Percentiles rank a stretch among this genome's conserved stretches.
These are phyloP conservation scores for Omphaloscelis lunosa DNA, from an alignment of 2,888 invertebrate species.

Conservation along the genomic window DNA sequence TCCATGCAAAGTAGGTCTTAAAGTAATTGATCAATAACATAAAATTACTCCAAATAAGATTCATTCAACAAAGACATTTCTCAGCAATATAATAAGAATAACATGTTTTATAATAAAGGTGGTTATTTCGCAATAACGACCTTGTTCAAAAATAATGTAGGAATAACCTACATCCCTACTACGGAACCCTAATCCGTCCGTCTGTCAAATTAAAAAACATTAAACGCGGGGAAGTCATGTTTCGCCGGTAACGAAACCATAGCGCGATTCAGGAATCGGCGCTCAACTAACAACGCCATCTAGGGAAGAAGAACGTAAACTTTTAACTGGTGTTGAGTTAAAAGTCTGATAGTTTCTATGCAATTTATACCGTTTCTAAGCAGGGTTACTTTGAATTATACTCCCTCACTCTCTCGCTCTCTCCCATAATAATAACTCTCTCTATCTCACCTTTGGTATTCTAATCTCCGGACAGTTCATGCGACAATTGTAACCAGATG, in stretches of 20 bases:
- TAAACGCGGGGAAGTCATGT: neutral
- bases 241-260: conserved; percentile 9
- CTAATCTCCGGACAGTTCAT: conserved; percentile 86
- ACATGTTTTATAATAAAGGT: neutral
- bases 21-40: too few relatives aligned
- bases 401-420: neutral
- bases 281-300: conserved; percentile 12
- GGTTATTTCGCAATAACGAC: neutral
- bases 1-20: too few relatives aligned
- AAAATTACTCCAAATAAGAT: too few relatives aligned
- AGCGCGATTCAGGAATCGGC: conserved; percentile 12
- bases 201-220: neutral
- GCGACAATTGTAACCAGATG: conserved; percentile 83
- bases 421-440: neutral
- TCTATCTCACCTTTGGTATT: conserved; percentile 84
- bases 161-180: neutral
- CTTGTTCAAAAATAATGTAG: neutral
- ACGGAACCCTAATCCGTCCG: neutral
- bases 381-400: neutral
- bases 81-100: too few relatives aligned
- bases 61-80: too few relatives aligned
- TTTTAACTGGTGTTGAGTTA: too few relatives aligned
- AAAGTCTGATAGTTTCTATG: neutral
- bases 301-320: neutral
- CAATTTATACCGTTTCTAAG: too few relatives aligned